These are phyloP conservation scores for Myripristis murdjan DNA, from an alignment of 2,797 vertebrate species.

Conservation along the genomic window DNA sequence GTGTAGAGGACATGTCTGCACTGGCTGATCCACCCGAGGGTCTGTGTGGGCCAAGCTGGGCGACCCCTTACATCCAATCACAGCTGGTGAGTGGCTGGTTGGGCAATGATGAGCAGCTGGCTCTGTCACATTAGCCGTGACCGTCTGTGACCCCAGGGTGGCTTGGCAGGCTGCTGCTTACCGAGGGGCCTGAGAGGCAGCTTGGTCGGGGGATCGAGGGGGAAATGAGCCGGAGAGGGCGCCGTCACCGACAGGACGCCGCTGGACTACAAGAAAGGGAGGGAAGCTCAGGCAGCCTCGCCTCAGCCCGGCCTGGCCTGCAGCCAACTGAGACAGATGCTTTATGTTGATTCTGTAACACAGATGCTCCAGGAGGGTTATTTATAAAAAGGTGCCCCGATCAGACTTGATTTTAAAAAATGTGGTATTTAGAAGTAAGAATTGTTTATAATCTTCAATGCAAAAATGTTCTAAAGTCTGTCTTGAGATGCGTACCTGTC, in stretches of 20 bases:
- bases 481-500: constrained; percentile 16
- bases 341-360: constrained; percentile 56
- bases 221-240: constrained; percentile 62
- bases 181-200: constrained; percentile 36
- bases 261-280: constrained; percentile 41
- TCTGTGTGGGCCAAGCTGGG: constrained; percentile 33
- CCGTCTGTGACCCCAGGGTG: constrained; percentile 63
- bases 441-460: constrained; percentile 29
- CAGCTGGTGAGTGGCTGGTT: constrained; percentile 68
- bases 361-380: constrained; percentile 23
- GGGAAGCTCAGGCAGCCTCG: neutral
- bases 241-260: constrained; percentile 20
- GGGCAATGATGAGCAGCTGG: constrained; percentile 73
- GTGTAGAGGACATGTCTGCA: constrained; percentile 56
- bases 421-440: constrained; percentile 37
- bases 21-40: constrained; percentile 30
- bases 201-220: constrained; percentile 5
- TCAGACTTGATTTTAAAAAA: constrained; percentile 52
- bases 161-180: constrained; percentile 46
- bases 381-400: constrained; percentile 53
- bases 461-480: constrained; percentile 14
- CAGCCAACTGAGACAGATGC: constrained; percentile 70
- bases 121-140: constrained; percentile 73
- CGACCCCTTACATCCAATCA: constrained; percentile 73
- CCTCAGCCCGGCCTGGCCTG: constrained; percentile 25